Percentiles rank a stretch among this genome's conserved stretches.
Conservation (phyloP, 1,140 invertebrate genomes). For the Aricia agestis region DNA sequence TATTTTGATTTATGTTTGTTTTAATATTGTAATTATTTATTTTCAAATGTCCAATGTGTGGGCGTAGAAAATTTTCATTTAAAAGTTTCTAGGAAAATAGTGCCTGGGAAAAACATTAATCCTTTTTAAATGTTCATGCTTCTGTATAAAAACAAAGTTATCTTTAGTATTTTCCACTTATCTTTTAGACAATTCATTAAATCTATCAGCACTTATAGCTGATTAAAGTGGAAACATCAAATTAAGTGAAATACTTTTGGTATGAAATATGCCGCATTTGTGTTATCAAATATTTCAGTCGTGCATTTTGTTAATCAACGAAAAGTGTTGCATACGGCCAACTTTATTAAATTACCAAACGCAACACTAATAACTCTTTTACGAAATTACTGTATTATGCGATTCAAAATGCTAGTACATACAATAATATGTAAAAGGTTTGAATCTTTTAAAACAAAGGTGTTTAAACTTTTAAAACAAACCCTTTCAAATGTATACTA, state of each 20-base stretch:
- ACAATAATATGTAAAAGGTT: too few relatives aligned
- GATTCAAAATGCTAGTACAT: constrained; percentile 17
- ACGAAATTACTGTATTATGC: constrained; percentile 18
- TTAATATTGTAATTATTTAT: too few relatives aligned
- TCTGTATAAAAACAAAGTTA: not conserved
- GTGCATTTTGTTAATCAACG: constrained; percentile 13
- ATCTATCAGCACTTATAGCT: constrained; percentile 3
- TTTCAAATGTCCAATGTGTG: too few relatives aligned
- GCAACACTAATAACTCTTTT: constrained; percentile 14
- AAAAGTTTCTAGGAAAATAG: too few relatives aligned
- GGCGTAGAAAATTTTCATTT: too few relatives aligned
- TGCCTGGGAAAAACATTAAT: too few relatives aligned
- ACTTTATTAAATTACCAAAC: constrained; percentile 17
- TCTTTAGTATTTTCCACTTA: not conserved
- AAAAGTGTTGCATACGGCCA: not conserved
- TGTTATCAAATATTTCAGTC: constrained; percentile 8
- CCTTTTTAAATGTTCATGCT: too few relatives aligned
- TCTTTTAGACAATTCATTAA: not conserved
- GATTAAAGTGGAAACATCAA: not conserved
- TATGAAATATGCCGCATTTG: not conserved
- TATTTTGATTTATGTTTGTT: too few relatives aligned
- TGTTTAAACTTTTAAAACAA: too few relatives aligned
- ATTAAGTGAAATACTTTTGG: constrained; percentile 6
- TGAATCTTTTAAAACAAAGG: too few relatives aligned
- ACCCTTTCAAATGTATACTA: too few relatives aligned